Evolutionary conservation across 2,113 vertebrate species (phyloP).

Genomic region (Dromaius novaehollandiae): DNA sequence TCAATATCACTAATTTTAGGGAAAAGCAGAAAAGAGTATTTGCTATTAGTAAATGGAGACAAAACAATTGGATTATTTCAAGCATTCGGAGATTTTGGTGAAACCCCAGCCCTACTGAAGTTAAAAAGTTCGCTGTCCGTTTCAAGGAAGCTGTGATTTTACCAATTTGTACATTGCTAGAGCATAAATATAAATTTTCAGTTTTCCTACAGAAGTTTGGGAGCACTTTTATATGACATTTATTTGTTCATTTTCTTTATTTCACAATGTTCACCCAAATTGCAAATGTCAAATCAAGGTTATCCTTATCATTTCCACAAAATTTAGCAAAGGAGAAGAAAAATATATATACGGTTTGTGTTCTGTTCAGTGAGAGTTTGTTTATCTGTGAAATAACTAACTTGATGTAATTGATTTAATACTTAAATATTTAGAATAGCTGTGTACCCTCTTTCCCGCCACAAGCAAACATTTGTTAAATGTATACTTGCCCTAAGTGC

Average conservation of each 20-base stretch:
- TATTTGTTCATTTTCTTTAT: not conserved
- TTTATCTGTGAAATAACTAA: not conserved
- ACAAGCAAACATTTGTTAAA: not conserved
- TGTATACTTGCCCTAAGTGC: not conserved
- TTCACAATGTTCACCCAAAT: not conserved
- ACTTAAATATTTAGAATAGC: not conserved
- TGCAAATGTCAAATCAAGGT: not conserved
- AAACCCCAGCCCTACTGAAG: not conserved
- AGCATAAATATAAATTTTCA: not conserved
- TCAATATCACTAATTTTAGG: not conserved
- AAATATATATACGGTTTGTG: rapidly evolving
- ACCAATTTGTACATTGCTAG: not conserved
- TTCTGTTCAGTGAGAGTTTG: not conserved
- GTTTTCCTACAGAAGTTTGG: not conserved
- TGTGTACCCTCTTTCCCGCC: not conserved
- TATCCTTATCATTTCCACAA: not conserved
- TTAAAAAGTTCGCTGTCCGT: not conserved
- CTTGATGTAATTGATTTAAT: not conserved
- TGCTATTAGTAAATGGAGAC: not conserved
- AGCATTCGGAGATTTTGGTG: not conserved
- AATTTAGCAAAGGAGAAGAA: not conserved
- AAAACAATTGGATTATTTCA: not conserved
- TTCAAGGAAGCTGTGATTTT: not conserved
- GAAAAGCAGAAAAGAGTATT: not conserved
- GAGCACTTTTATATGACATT: not conserved